Conservation (phyloP, 2,797 vertebrate species). For the Agapornis canus region DNA sequence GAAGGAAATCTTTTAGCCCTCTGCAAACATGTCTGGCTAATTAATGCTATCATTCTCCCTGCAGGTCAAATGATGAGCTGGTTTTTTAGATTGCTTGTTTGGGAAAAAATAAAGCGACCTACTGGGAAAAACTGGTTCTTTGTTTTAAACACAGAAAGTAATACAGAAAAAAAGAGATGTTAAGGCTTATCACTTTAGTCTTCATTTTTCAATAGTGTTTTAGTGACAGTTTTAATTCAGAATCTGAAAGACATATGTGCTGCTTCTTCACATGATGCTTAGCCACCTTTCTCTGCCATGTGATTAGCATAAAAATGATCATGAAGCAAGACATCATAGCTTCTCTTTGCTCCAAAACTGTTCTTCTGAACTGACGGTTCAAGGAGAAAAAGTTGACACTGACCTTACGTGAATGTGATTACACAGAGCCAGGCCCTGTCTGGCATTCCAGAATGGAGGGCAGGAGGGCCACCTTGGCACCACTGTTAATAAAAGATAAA, state of each 20-base stretch:
- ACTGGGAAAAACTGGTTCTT: background rate
- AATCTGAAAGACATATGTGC: background rate
- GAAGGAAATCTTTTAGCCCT: background rate
- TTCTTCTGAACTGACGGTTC: background rate
- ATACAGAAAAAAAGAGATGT: background rate
- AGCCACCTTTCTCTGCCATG: background rate
- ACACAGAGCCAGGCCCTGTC: background rate
- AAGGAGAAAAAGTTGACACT: background rate
- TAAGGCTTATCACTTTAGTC: background rate
- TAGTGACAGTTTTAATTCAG: background rate
- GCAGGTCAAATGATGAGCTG: background rate
- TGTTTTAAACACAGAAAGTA: background rate
- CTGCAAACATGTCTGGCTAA: slow-evolving; percentile 30
- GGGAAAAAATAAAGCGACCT: background rate
- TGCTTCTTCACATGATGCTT: background rate
- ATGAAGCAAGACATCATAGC: rapidly evolving
- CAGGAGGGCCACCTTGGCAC: background rate
- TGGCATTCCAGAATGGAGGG: background rate
- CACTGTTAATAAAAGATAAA: background rate
- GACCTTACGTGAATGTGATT: background rate
- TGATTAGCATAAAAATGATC: background rate
- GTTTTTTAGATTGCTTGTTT: slow-evolving; percentile 9
- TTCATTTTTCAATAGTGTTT: background rate
- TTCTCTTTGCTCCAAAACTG: background rate
- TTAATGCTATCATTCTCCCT: slow-evolving; percentile 10